Base-by-base conservation (phyloP, 2,888 invertebrate species). In the Anoplius nigerrimus region DNA sequence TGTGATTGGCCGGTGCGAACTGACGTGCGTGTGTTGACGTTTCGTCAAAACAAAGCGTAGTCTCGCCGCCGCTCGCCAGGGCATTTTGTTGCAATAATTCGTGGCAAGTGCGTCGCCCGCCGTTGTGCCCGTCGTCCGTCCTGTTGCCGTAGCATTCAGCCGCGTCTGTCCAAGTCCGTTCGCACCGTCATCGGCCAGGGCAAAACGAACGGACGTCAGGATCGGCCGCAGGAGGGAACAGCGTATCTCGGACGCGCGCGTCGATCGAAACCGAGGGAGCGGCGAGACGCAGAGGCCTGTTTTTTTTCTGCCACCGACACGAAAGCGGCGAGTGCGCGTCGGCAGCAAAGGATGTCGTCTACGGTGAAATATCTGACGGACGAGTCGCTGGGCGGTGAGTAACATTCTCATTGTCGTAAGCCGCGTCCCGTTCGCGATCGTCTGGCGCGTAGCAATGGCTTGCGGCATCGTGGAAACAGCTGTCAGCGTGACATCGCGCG, bases 41-140 rank as follows among this genome's bases (percentile, higher is more conserved):
- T 85, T 80, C 79, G 73, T 85, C 85, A 87, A 87, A 87, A 87
- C 87, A 87, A 87, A 87, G 87, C 82, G 83, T 71, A 69, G 73
- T 79, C 81, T 78, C 69, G 72, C 71, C 73, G 72, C 72, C 48
- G 11, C 59, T 55, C 56, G 67, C 4, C 45, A 46, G 48, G 67
- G 79, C 84, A 86, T 84, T 86, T 83, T 80, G 77, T 80, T 75
- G 75, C 71, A 69, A 80, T 74, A 66, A 74, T 76, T 76, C 82
- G 81, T 34, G 34, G 34, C 34, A 34, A 34, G 34, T 34, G 34
- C 34, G 34, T 34, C 34, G 34, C 11, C 34, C 34, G 34, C 8
- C 74, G 64, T 81, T 79, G 75, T 73, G 51, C 62, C 61, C 46
- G 58, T 57, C 59, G 66, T 62, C 2, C 5, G 24, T 48, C 48